Percentiles rank a stretch among this genome's conserved stretches.
Conservation (phyloP, 2,113 vertebrate species). For the Megaceryle torquata region DNA sequence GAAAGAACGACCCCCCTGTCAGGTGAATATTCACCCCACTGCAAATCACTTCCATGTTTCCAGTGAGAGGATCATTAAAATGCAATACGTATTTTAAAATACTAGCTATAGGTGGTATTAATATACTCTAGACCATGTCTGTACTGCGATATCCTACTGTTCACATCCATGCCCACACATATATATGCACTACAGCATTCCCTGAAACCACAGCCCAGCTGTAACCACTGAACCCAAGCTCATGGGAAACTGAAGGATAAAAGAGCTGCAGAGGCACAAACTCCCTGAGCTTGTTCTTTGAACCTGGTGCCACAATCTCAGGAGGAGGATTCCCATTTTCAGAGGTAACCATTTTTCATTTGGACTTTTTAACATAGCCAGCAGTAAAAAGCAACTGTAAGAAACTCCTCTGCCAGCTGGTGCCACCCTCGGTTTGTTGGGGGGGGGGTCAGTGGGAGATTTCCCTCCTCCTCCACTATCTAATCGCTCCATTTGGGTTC, state of each 20-base stretch:
- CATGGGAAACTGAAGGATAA: background rate
- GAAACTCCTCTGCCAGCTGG: background rate
- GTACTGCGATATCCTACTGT: background rate
- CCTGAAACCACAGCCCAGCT: rapidly evolving
- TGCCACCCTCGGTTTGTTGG: background rate
- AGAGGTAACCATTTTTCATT: background rate
- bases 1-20: background rate
- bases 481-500: background rate
- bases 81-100: background rate
- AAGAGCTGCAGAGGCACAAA: background rate
- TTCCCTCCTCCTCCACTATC: background rate
- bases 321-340: background rate
- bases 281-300: background rate
- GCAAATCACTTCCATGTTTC: background rate
- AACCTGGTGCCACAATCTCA: background rate
- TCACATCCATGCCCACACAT: rapidly evolving
- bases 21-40: background rate
- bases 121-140: rapidly evolving
- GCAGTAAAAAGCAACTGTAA: background rate
- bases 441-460: background rate
- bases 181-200: rapidly evolving
- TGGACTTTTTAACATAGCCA: background rate
- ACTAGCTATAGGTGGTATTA: background rate
- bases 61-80: background rate
- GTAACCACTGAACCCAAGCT: too few species aligned